These are phyloP conservation scores for Cetonia aurata DNA, from an alignment of 2,888 invertebrate genomes.

Conservation along the genomic window DNA sequence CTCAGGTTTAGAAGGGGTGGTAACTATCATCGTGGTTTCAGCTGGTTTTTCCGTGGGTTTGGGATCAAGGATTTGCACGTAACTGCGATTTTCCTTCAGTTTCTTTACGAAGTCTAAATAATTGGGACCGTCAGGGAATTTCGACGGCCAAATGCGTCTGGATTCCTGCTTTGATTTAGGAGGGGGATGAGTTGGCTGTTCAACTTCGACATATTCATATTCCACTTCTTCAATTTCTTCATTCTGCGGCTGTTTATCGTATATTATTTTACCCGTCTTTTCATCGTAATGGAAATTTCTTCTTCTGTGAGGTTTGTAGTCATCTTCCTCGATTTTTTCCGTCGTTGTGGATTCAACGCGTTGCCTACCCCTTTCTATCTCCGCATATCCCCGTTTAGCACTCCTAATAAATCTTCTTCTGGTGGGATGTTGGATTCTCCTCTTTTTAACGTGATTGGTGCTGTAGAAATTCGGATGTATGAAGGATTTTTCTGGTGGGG, in stretches of 20 bases:
- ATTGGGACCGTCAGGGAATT: constrained; percentile 53
- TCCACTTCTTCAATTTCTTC: constrained; percentile 53
- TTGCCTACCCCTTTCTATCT: constrained; percentile 56
- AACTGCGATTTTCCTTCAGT: constrained; percentile 58
- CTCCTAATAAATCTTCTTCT: constrained; percentile 52
- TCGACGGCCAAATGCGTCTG: constrained; percentile 32
- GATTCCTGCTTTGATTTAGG: constrained; percentile 48
- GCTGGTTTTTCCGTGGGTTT: constrained; percentile 57
- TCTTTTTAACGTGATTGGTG: constrained; percentile 48
- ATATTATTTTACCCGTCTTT: constrained; percentile 61
- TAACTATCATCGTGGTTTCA: no score
- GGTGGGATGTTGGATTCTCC: constrained; percentile 49
- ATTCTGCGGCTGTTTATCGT: constrained; percentile 55
- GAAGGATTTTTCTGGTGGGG: constrained; percentile 54
- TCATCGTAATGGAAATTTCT: constrained; percentile 64
- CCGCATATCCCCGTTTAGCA: constrained; percentile 55
- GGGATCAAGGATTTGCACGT: constrained; percentile 62
- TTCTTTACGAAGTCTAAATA: constrained; percentile 61
- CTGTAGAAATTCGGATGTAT: constrained; percentile 29
- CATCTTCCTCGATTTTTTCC: constrained; percentile 58
- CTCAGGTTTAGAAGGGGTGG: constrained; percentile 42
- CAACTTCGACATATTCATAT: constrained; percentile 55
- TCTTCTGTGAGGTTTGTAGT: constrained; percentile 63
- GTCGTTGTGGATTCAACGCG: constrained; percentile 39
- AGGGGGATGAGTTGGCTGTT: constrained; percentile 52